Evolutionary conservation across 2,797 vertebrate genomes (phyloP), one percentile per base, ranked within the genome.

Genomic region (Streptopelia turtur): DNA sequence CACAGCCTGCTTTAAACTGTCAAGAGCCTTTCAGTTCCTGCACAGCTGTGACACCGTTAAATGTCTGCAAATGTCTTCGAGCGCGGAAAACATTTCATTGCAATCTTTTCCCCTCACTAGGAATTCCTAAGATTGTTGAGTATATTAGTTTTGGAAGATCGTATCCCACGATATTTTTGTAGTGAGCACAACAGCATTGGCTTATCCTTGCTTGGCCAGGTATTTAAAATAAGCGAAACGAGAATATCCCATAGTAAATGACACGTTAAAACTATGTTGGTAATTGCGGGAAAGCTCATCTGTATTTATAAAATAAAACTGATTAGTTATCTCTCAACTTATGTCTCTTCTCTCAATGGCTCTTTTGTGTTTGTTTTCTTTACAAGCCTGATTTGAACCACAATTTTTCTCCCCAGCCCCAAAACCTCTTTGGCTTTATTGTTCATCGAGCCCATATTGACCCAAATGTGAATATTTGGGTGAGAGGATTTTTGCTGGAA

Each of bases 241-340:
- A n/a, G 87, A 89, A 78, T 89, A 68, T 93, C 61, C 89, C 91
- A 63, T 87, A 93, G 94, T 93, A 96, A 97, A 95, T 92, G 93
- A 92, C 95, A 97, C 94, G 45, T 94, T 93, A 87, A 97, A 96
- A 65, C 90, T 94, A 61, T 94, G 93, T 96, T 95, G 94, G 91
- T 97, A 96, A 97, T 94, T 97, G 97, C 63, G 53, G 95, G 95
- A 95, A 96, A 98, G 86, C 56, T 97, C 96, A 95, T 97, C 95
- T 98, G 97, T 97, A 97, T 97, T 98, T 97, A 97, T 97, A 95
- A 97, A 98, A 97, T 98, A 97, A 98, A 98, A 92, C 85, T 93
- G 94, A 94, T 97, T 91, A 83, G 64, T 96, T 96, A 97, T 98
- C 96, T 97, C 96, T 95, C 95, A 90, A 94, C 85, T 89, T 83